These are phyloP conservation scores for Atrina japonica DNA, from an alignment of 2,888 invertebrate genomes.

Conservation along the genomic window DNA sequence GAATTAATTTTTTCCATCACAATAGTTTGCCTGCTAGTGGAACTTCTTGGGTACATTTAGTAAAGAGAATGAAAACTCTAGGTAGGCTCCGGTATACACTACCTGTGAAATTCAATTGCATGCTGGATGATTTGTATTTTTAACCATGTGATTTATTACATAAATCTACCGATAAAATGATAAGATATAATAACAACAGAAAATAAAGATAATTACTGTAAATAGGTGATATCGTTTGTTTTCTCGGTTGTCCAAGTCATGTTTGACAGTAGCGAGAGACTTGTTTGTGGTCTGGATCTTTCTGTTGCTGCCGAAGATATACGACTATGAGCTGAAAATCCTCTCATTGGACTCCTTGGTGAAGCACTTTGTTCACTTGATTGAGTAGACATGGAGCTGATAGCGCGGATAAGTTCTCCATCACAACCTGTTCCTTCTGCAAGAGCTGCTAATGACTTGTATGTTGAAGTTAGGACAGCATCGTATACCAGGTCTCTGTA, in stretches of 20 bases:
- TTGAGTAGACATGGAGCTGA: constrained; percentile 63
- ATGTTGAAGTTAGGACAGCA: constrained; percentile 73
- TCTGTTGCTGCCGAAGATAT: constrained; percentile 57
- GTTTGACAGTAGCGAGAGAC: constrained; percentile 74
- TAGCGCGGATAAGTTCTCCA: constrained; percentile 70
- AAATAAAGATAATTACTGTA: constrained; percentile 71
- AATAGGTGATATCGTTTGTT: constrained; percentile 65
- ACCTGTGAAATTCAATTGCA: too few species aligned
- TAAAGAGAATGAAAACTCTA: too few species aligned
- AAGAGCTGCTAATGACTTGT: constrained; percentile 74
- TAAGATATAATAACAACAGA: too few species aligned
- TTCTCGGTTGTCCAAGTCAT: constrained; percentile 76
- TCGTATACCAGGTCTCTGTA: constrained; percentile 76
- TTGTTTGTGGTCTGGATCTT: constrained; percentile 70
- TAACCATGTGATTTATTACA: too few species aligned
- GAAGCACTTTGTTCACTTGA: constrained; percentile 59
- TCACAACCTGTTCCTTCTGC: constrained; percentile 78
- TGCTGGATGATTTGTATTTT: too few species aligned
- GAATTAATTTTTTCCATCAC: too few species aligned
- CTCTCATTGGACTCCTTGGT: constrained; percentile 50
- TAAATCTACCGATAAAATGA: too few species aligned
- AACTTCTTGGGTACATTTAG: too few species aligned
- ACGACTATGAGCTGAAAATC: constrained; percentile 28
- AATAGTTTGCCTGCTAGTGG: too few species aligned
- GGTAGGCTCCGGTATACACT: too few species aligned